These are phyloP conservation scores for Aphaenogaster rudis DNA, from an alignment of 1,140 invertebrate species.

Conservation along the genomic window DNA sequence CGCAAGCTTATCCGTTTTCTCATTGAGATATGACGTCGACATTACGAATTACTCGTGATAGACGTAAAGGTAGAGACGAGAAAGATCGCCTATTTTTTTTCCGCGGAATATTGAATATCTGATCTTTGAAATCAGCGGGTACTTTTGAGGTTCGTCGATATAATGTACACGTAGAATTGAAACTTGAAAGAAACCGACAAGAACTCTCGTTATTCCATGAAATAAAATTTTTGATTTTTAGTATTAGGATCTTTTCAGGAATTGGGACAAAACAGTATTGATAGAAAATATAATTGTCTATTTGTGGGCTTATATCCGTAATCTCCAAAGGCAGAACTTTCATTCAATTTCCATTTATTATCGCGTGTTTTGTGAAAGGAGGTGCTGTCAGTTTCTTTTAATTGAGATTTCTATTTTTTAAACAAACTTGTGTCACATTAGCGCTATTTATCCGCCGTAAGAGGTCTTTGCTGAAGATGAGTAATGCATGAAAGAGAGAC, in stretches of 20 bases:
- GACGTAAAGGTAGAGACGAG: neutral
- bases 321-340: neutral
- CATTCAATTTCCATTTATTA: neutral
- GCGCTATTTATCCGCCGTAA: neutral
- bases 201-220: neutral
- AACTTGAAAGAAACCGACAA: neutral
- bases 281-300: neutral
- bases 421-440: conserved; percentile 20
- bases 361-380: neutral
- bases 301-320: neutral
- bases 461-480: conserved; percentile 24
- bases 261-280: neutral
- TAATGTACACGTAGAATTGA: neutral
- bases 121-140: neutral
- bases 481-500: neutral
- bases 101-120: neutral
- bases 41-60: neutral
- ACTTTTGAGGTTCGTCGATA: neutral
- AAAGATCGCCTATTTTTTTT: neutral
- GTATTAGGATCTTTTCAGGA: no score
- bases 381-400: neutral
- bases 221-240: neutral
- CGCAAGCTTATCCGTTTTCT: neutral
- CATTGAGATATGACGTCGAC: neutral
- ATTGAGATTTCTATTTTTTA: conserved; percentile 13